Conservation (phyloP, 1,140 invertebrate genomes). For the Liolophura sinensis region DNA sequence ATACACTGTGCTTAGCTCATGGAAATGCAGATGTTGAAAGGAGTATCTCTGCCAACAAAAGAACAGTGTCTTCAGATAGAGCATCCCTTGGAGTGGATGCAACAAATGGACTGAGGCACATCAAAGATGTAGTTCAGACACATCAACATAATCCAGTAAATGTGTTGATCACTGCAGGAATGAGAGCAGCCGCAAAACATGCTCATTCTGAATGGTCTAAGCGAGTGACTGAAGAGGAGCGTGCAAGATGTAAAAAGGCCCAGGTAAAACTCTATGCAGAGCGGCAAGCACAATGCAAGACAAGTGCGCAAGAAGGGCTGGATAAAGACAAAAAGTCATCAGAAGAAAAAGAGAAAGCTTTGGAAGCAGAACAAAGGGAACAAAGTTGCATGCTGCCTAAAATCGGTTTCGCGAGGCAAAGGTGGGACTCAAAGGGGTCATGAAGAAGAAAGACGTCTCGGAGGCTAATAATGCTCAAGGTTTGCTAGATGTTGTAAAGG, state of each 20-base stretch:
- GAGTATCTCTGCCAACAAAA: slow-evolving; percentile 23
- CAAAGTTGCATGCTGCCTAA: slow-evolving; percentile 2
- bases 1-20: slow-evolving; percentile 20
- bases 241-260: slow-evolving; percentile 5
- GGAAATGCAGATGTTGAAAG: slow-evolving; percentile 32
- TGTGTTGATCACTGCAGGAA: slow-evolving; percentile 4
- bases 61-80: slow-evolving; percentile 19
- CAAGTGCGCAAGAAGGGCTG: slow-evolving; percentile 9
- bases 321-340: slow-evolving; percentile 6
- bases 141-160: not conserved
- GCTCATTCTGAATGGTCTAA: not conserved
- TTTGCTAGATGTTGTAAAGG: slow-evolving; percentile 7
- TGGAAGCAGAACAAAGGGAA: slow-evolving; percentile 10
- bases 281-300: slow-evolving; percentile 10
- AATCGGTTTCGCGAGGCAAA: slow-evolving; percentile 7
- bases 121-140: slow-evolving; percentile 16
- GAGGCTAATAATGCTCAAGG: too few species aligned
- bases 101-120: slow-evolving; percentile 22
- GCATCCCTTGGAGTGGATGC: slow-evolving; percentile 14
- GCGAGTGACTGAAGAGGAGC: slow-evolving; percentile 3
- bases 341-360: slow-evolving; percentile 10
- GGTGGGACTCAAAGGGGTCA: slow-evolving; percentile 4
- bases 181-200: not conserved
- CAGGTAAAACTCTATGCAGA: slow-evolving; percentile 8
- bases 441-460: slow-evolving; percentile 11